Evolutionary conservation across 2,113 vertebrate species (phyloP), one percentile per base, ranked within the genome.

Genomic region (Gymnarchus niloticus): DNA sequence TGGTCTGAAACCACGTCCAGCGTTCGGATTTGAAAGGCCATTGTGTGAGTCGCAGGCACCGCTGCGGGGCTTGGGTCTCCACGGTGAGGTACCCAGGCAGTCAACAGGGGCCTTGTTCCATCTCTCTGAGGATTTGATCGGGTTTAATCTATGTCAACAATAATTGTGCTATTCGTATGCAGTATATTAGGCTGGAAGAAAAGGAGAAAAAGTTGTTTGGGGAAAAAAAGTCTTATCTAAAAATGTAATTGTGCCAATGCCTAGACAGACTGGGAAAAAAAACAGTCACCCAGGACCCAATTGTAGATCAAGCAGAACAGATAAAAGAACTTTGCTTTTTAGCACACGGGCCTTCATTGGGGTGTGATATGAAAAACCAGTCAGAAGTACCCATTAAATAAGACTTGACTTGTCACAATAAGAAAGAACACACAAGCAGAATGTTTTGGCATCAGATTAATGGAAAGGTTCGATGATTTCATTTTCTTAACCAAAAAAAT

Each of bases 1-100:
- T 87, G 83, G 89, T 90, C 87, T 81, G 80, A 87, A 89, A 12
- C 21, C 61, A 44, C 82, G 56, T 57, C 85, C 88, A 48, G 49
- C 88, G 86, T 87, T 86, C 28, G 33, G 77, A 87, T 56, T 89
- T 83, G n/a, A 1, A 6, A n/a, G 3, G 85, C 83, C 61, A 88
- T 76, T 84, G 41, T 83, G 56, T 59, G 17, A 83, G 44, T 73
- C 57, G n/a, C 56, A 54, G 23, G 56, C 23, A 86, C 82, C 5
- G 23, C 33, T 17, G 28, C 19, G 73, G 8, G 28, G 17, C 48
- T 28, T 9, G 37, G 76, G 37, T 78, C 8, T 46, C n/a, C 41
- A 37, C 76, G 23, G 76, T 41, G 21, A 48, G 28, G 81, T 33
- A 19, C 69, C 6, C 19, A 59, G n/a, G 54, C 41, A 65, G 82